Base-by-base conservation (phyloP, 2,888 invertebrate species). In the Chironomus riparius region DNA sequence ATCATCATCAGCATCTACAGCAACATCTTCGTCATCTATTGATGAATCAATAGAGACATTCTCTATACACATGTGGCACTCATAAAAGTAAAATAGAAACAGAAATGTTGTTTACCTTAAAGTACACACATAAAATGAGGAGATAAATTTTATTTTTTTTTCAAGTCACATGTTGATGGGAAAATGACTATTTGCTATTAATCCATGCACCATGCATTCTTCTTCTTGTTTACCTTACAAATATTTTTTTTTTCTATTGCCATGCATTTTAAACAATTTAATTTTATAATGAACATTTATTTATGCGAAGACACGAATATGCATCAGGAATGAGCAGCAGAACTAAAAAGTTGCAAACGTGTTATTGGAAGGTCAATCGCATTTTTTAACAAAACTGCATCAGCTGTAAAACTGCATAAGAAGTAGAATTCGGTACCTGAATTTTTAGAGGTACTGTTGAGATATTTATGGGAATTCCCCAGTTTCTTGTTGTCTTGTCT, bases 291-390 rank as follows among this genome's bases (percentile, higher is more conserved):
- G 65, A 65, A 65, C 21, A 65, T 65, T 65, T 65, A 65, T 65
- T 65, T 65, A 65, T 65, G 65, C 65, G 65, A 65, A 65, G 65
- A 65, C 65, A 56, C 56, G 56, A 56, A 18, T 18, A 56, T 56
- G 56, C 56, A 18, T 56, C 18, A 21, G 65, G 4, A 24, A 65
- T 65, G 65, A 22, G 22, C 21, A 65, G 12, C 12, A 21, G 10
- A 38, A 50, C 2, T 50, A 50, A 38, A 38, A 38, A 38, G 38
- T 38, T 38, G 38, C 38, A 38, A 38, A 56, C 56, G 56, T 56
- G 65, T 24, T 65, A 21, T 10, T 21, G 65, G 65, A 65, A 65
- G 65, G 65, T 65, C 65, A 65, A 65, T 65, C 21, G 24, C 65
- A 24, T 65, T 65, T 24, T 65, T 18, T 38, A 10, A 38, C n/a